These are phyloP conservation scores for Scaptomyza tumidula DNA, from an alignment of 2,888 invertebrate genomes.

Conservation along the genomic window DNA sequence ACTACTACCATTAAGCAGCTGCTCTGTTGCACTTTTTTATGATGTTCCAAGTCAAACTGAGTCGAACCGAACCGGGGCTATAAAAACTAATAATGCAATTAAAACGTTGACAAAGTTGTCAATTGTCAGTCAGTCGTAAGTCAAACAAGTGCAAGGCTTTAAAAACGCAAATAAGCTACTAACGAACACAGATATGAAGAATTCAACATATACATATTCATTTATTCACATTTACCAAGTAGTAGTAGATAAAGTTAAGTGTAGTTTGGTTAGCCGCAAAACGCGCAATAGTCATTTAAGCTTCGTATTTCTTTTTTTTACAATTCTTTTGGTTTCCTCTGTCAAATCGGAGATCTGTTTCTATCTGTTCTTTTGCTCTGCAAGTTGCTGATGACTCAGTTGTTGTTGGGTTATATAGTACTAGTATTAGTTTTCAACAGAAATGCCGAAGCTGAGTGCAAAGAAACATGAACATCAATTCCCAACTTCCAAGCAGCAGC, in stretches of 20 bases:
- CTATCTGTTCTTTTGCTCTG: conserved; percentile 6
- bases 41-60: conserved; percentile 7
- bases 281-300: conserved; percentile 35
- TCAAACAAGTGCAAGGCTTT: conserved; percentile 65
- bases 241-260: conserved; percentile 13
- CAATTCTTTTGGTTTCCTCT: conserved; percentile 16
- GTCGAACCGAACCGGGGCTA: conserved; percentile 28
- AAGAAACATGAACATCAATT: neutral
- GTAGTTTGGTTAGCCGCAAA: conserved; percentile 59
- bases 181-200: neutral
- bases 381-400: conserved; percentile 54
- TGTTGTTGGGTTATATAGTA: conserved; percentile 25
- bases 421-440: conserved; percentile 36
- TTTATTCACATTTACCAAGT: neutral
- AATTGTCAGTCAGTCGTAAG: conserved; percentile 50
- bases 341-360: conserved; percentile 24
- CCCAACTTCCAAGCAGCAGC: conserved; percentile 17
- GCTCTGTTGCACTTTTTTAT: neutral
- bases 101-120: conserved; percentile 69
- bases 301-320: conserved; percentile 27
- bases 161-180: conserved; percentile 67
- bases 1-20: neutral
- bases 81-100: conserved; percentile 76
- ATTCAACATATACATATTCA: conserved; percentile 1
- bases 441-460: conserved; percentile 25